These are phyloP conservation scores for Halcyon badia DNA, from an alignment of 2,797 vertebrate genomes.

Conservation along the genomic window DNA sequence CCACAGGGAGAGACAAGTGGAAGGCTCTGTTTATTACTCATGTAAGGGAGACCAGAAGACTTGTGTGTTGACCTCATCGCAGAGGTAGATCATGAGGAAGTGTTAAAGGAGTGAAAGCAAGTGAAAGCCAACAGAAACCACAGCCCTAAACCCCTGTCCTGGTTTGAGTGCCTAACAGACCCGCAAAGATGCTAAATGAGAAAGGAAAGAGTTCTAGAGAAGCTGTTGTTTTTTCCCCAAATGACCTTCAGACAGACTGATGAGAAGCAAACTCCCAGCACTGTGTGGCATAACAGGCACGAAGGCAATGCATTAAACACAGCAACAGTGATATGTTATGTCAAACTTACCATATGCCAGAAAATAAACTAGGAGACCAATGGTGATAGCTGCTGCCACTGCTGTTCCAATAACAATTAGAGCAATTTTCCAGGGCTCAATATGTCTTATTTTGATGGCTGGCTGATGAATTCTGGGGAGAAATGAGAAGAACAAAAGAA, in stretches of 20 bases:
- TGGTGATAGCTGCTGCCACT: constrained; percentile 34
- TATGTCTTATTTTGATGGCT: constrained; percentile 8
- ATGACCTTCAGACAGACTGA: not conserved
- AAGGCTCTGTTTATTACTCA: not conserved
- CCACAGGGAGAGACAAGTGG: not conserved
- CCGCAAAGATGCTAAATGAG: not conserved
- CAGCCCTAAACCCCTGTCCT: not conserved
- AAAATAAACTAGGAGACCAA: constrained; percentile 72
- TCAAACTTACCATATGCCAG: constrained; percentile 70
- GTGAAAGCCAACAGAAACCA: constrained; percentile 15
- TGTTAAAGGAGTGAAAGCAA: not conserved
- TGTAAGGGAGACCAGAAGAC: not conserved
- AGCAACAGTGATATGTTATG: not conserved
- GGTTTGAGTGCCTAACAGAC: not conserved
- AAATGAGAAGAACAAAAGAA: not conserved
- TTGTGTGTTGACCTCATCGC: not conserved
- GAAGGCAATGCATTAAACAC: not conserved
- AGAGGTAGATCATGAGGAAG: not conserved
- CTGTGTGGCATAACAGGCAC: not conserved
- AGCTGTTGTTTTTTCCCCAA: not conserved
- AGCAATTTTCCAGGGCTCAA: constrained; percentile 74
- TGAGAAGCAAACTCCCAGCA: not conserved
- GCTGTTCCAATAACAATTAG: constrained; percentile 47
- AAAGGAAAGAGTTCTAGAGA: not conserved
- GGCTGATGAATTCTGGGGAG: constrained; percentile 53